Evolutionary conservation across 1,140 invertebrate genomes (phyloP).

Genomic region (Euwallacea fornicatus): DNA sequence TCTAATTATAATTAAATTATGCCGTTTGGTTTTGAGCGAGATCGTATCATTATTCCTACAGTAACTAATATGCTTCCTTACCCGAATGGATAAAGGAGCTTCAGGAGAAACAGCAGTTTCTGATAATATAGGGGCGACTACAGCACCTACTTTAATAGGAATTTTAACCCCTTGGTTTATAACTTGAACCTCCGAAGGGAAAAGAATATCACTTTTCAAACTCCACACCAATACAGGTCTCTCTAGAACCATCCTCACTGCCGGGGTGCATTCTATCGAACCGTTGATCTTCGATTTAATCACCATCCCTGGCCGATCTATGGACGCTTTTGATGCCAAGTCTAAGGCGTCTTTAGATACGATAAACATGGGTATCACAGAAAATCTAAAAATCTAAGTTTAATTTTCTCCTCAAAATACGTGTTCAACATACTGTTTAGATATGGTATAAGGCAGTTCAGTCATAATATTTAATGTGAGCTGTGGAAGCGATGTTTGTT

Average conservation of each 20-base stretch:
- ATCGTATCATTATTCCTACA: neutral
- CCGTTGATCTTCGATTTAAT: conserved; percentile 42
- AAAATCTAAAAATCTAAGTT: conserved; percentile 35
- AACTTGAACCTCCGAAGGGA: conserved; percentile 49
- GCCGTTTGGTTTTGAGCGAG: neutral
- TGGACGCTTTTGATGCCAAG: conserved; percentile 41
- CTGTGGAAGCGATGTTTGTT: neutral
- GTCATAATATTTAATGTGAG: conserved; percentile 45
- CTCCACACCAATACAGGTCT: conserved; percentile 43
- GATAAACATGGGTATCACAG: conserved; percentile 46
- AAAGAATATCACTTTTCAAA: conserved; percentile 45
- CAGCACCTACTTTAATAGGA: conserved; percentile 47
- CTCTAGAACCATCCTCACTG: conserved; percentile 47
- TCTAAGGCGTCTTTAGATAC: conserved; percentile 44
- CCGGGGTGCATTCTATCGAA: conserved; percentile 46
- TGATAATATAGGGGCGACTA: conserved; percentile 46
- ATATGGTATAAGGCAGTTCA: conserved; percentile 44
- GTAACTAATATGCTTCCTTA: conserved; percentile 15
- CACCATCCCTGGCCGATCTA: conserved; percentile 42
- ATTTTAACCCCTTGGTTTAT: conserved; percentile 41
- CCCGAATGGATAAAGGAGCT: conserved; percentile 42
- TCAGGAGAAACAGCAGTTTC: conserved; percentile 43
- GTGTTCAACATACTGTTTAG: conserved; percentile 35
- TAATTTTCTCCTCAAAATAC: neutral
- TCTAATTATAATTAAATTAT: neutral